Evolutionary conservation across 2,888 invertebrate species (phyloP).

Genomic region (Ypsolopha scabrella): DNA sequence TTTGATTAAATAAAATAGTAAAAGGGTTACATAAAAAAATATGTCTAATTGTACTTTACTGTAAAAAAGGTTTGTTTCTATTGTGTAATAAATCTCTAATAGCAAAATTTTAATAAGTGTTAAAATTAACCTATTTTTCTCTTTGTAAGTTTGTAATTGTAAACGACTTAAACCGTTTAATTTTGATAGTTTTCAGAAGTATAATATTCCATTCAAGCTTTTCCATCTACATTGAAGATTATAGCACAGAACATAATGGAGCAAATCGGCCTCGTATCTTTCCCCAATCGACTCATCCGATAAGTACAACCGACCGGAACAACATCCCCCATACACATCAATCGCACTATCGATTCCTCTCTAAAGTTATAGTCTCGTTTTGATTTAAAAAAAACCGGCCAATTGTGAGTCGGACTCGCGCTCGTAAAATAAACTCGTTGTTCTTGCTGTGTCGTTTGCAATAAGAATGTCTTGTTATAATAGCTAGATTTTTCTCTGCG

Average conservation of each 20-base stretch:
- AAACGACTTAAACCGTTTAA: too few relatives aligned
- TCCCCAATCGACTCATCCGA: conserved; percentile 56
- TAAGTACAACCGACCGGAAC: conserved; percentile 62
- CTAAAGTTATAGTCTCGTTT: conserved; percentile 8
- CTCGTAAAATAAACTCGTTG: too few relatives aligned
- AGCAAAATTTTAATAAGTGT: too few relatives aligned
- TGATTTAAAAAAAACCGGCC: conserved; percentile 7
- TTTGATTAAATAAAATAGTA: neutral
- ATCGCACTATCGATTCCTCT: conserved; percentile 47
- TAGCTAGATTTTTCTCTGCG: too few relatives aligned
- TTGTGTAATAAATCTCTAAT: too few relatives aligned
- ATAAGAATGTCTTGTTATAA: too few relatives aligned
- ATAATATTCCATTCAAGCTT: neutral
- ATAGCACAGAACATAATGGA: conserved; percentile 55
- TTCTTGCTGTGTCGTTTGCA: too few relatives aligned
- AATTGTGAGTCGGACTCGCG: too few relatives aligned
- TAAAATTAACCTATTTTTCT: too few relatives aligned
- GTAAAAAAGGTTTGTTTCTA: too few relatives aligned
- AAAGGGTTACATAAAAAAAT: neutral
- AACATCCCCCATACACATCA: conserved; percentile 47
- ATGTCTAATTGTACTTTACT: neutral
- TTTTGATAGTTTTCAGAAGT: neutral
- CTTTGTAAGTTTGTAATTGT: too few relatives aligned
- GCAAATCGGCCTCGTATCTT: conserved; percentile 42
- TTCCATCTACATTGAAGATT: conserved; percentile 7